These are phyloP conservation scores for Typhlichthys eigenmanni DNA, from an alignment of 2,797 vertebrate genomes.

Conservation along the genomic window DNA sequence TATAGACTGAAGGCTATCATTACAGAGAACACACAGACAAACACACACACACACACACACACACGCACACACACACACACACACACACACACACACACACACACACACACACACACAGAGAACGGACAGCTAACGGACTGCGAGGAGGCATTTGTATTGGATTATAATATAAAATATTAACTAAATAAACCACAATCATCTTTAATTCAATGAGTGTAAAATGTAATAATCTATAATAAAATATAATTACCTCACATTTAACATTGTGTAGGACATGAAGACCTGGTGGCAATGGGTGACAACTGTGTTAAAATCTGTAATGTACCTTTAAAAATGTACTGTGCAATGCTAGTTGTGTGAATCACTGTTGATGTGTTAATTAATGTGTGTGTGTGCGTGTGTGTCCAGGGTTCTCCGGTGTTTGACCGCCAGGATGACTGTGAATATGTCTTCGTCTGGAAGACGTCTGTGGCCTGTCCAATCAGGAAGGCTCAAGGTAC, in stretches of 20 bases:
- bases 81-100: slow-evolving; percentile 1
- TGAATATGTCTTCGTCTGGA: slow-evolving; percentile 93
- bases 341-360: not conserved
- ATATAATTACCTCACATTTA: no score
- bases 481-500: slow-evolving; percentile 79
- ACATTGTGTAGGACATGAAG: no score
- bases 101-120: not conserved
- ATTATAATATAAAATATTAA: no score
- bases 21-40: slow-evolving; percentile 44
- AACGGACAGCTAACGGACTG: no score
- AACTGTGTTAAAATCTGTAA: no score
- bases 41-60: not conserved
- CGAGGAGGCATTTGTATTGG: no score
- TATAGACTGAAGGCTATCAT: slow-evolving; percentile 54
- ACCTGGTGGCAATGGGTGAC: no score
- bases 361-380: not conserved
- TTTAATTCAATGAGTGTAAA: no score
- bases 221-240: no score
- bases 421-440: slow-evolving; percentile 85
- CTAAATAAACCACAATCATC: no score
- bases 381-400: slow-evolving; percentile 7
- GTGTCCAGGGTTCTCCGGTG: slow-evolving; percentile 85
- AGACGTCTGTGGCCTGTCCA: slow-evolving; percentile 90
- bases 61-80: slow-evolving; percentile 29
- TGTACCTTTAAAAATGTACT: no score